phyloP scores from a whole-genome alignment of 2,888 invertebrate species.

The Globia sparganii region DNA sequence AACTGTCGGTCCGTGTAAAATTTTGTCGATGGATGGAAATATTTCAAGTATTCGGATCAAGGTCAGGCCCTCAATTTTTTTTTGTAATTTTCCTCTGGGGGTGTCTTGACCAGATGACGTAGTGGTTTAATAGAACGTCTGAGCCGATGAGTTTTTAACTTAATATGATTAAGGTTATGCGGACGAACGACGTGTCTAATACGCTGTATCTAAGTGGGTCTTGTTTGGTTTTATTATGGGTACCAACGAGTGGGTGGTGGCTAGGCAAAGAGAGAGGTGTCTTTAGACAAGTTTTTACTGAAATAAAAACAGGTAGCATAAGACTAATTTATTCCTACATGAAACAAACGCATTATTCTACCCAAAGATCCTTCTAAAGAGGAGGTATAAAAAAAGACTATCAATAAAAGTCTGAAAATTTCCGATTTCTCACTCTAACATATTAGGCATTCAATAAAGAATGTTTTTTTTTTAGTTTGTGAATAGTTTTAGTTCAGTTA shows the following conservation, averaged over 20 bases:
- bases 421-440: neutral
- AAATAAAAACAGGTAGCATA: neutral
- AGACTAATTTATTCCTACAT: neutral
- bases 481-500: too few relatives aligned
- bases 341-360: neutral
- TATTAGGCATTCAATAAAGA: neutral
- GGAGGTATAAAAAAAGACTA: neutral
- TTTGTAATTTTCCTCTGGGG: slow-evolving; percentile 39
- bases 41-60: slow-evolving; percentile 53
- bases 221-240: slow-evolving; percentile 4
- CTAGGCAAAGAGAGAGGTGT: neutral
- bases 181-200: slow-evolving; percentile 4
- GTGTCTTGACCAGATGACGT: slow-evolving; percentile 44
- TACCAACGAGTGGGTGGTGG: neutral
- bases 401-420: neutral
- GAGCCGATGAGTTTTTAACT: slow-evolving; percentile 41
- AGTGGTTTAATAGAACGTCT: slow-evolving; percentile 36
- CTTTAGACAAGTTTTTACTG: neutral
- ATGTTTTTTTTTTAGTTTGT: too few relatives aligned
- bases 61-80: slow-evolving; percentile 44
- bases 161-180: slow-evolving; percentile 42
- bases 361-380: too few relatives aligned
- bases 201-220: neutral
- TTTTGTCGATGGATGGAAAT: slow-evolving; percentile 47
- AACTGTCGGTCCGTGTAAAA: slow-evolving; percentile 34